Evolutionary conservation across 2,888 invertebrate genomes (phyloP).

Genomic region (Drosophila gaucha): DNA sequence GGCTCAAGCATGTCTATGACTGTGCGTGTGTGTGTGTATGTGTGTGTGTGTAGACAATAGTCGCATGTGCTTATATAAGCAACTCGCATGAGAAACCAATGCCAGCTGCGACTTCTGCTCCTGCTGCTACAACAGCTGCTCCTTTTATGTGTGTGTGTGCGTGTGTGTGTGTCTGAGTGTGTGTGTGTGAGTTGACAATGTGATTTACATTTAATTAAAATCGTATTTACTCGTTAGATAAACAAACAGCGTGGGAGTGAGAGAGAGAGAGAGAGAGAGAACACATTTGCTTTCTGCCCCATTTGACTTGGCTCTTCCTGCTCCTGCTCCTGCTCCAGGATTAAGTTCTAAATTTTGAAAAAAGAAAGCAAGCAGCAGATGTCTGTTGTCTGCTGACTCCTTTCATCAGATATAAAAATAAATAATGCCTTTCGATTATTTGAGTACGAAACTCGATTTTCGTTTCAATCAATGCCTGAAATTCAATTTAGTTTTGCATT

Average conservation of each 20-base stretch:
- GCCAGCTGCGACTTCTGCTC: slow-evolving; percentile 39
- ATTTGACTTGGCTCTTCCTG: slow-evolving; percentile 24
- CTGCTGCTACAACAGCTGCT: neutral
- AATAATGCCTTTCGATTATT: slow-evolving; percentile 48
- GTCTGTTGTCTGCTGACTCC: neutral
- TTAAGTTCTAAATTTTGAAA: slow-evolving; percentile 35
- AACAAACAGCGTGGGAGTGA: slow-evolving; percentile 53
- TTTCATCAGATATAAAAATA: slow-evolving; percentile 29
- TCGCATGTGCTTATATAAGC: slow-evolving; percentile 20
- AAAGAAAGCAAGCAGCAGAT: neutral
- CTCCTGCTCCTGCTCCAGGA: slow-evolving; percentile 12
- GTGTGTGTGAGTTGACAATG: slow-evolving; percentile 68
- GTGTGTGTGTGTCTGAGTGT: slow-evolving; percentile 1
- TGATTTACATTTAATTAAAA: slow-evolving; percentile 81
- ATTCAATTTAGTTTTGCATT: neutral
- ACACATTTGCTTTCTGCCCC: slow-evolving; percentile 30
- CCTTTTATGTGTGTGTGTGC: slow-evolving; percentile 41
- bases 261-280: neutral
- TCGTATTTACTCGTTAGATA: slow-evolving; percentile 79
- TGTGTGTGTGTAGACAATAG: slow-evolving; percentile 30
- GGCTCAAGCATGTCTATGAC: slow-evolving; percentile 3
- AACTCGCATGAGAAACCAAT: slow-evolving; percentile 40
- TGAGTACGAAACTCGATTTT: slow-evolving; percentile 11
- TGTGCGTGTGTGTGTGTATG: slow-evolving; percentile 12
- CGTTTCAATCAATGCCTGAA: slow-evolving; percentile 1